Evolutionary conservation across 2,888 invertebrate genomes (phyloP).

Genomic region (Eristalinus sepulchralis): DNA sequence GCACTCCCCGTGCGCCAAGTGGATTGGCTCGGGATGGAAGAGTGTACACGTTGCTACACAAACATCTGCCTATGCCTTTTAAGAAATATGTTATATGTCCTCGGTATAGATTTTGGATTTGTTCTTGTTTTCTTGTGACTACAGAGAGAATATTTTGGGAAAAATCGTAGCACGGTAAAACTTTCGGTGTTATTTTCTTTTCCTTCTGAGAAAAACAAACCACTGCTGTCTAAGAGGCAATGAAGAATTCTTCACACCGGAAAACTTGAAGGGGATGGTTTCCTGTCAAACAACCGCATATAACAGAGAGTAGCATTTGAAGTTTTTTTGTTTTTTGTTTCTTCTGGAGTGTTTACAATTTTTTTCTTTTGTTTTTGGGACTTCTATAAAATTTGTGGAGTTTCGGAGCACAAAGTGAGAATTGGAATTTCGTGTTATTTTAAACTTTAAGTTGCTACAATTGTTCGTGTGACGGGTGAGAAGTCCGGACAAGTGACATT

Average conservation of each 20-base stretch:
- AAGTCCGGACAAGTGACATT: neutral
- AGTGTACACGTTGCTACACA: conserved; percentile 6
- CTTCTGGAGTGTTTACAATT: too few relatives aligned
- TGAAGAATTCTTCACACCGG: neutral
- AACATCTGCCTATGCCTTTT: conserved; percentile 6
- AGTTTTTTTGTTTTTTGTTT: conserved; percentile 10
- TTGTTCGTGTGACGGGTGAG: neutral
- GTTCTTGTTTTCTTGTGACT: conserved; percentile 35
- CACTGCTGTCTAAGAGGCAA: conserved; percentile 5
- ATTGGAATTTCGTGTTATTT: neutral
- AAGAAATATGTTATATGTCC: neutral
- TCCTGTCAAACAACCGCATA: conserved; percentile 47
- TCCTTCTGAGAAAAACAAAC: conserved; percentile 20
- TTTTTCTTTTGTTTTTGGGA: neutral
- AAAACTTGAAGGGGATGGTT: conserved; percentile 25
- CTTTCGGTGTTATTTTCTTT: conserved; percentile 44
- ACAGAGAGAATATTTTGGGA: conserved; percentile 19
- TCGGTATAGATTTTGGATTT: conserved; percentile 51
- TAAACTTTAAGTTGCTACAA: conserved; percentile 2
- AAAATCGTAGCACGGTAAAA: conserved; percentile 49
- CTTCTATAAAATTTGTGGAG: conserved; percentile 5
- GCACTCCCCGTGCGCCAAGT: neutral
- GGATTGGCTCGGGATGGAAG: neutral
- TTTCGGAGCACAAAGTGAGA: conserved; percentile 48
- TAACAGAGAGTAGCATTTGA: conserved; percentile 20